Base-by-base conservation (phyloP, 2,113 vertebrate species). In the Piprites chloris region DNA sequence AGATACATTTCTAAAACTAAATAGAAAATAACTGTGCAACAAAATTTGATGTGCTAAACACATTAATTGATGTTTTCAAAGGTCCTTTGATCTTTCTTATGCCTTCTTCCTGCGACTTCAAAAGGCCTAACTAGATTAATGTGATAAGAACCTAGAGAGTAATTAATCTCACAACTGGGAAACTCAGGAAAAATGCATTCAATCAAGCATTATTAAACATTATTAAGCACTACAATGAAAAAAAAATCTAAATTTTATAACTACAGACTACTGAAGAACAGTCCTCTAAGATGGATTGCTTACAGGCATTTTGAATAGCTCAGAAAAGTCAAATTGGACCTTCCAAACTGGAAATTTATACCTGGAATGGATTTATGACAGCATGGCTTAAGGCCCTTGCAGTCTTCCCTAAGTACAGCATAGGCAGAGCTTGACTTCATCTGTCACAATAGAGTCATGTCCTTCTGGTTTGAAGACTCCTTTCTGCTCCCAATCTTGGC, bases 21-120 rank as follows among this genome's bases (percentile, higher is more conserved):
- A 85, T 37, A 42, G 27, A 90, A 13, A 85, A 67, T 53, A 85
- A 23, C 6, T 75, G 8, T 33, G 10, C 39, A 72, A 13, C 6
- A 30, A 72, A 67, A 30, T 65, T 20, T 73, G 12, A 65, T 10
- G 4, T 35, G 12, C 32, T 84, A 66, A 85, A 90, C 7, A 68
- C 20, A 75, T 63, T 83, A 83, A 63, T 6, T 67, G n/a, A 44
- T 67, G 22, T 62, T 63, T 92, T 59, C 52, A 88, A 58, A 63
- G 6, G 23, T 63, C 28, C 67, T 85, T 73, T 73, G 63, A 22
- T 83, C 39, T 89, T 93, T 80, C n/a, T 86, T 84, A 52, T 49
- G 61, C 14, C 18, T 61, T 8, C 4, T 28, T 91, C 37, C 59
- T 73, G 41, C 73, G 30, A 80, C 24, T 87, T 84, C 84, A 86